Conservation (phyloP, 2,888 invertebrate genomes). For the Macrosoma leucophasiata region DNA sequence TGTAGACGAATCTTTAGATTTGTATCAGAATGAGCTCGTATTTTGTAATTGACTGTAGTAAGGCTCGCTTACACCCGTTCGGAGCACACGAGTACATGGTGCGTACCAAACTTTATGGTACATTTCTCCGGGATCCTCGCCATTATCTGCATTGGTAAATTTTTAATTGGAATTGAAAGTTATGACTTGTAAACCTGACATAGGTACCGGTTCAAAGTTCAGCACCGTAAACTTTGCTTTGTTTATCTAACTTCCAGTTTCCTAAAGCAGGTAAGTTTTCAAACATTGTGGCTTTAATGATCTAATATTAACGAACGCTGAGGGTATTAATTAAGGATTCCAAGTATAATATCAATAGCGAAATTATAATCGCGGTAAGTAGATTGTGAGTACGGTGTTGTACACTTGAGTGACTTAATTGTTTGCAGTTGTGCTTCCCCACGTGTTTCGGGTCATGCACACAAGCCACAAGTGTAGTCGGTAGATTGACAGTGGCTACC, state of each 20-base stretch:
- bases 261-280: constrained; percentile 69
- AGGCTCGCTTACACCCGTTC: too few relatives aligned
- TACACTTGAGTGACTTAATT: constrained; percentile 2
- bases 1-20: too few relatives aligned
- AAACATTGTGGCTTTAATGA: constrained; percentile 74
- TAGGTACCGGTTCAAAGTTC: constrained; percentile 63
- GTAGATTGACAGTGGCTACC: too few relatives aligned
- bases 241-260: constrained; percentile 67
- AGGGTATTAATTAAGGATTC: constrained; percentile 71
- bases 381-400: constrained; percentile 5
- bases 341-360: constrained; percentile 56
- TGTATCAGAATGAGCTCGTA: too few relatives aligned
- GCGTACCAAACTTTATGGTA: too few relatives aligned
- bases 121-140: too few relatives aligned
- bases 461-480: too few relatives aligned
- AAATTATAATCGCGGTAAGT: constrained; percentile 41
- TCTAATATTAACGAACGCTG: constrained; percentile 72
- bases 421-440: too few relatives aligned
- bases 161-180: constrained; percentile 67
- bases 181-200: constrained; percentile 61
- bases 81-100: too few relatives aligned
- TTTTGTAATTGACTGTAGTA: too few relatives aligned
- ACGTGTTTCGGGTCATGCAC: too few relatives aligned
- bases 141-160: too few relatives aligned
- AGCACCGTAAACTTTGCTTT: constrained; percentile 61